phyloP scores from a whole-genome alignment of 2,113 vertebrate species.

The Cinclus mexicanus region DNA sequence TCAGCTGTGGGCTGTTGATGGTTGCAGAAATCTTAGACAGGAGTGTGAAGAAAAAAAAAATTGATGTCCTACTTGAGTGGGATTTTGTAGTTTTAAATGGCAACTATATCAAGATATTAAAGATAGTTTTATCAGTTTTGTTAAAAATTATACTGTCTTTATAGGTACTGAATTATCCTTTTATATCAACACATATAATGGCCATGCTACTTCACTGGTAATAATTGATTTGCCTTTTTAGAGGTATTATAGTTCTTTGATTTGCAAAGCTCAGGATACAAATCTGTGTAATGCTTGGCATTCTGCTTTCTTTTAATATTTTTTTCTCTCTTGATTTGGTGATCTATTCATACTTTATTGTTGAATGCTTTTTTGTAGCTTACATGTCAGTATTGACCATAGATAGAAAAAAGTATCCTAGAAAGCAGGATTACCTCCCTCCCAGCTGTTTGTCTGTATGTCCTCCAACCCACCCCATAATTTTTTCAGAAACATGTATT shows the following conservation, averaged over 20 bases:
- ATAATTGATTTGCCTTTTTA: neutral
- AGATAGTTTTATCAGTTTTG: neutral
- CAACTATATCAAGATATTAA: neutral
- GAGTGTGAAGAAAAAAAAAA: neutral
- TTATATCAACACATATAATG: neutral
- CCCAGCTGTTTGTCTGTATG: rapidly evolving
- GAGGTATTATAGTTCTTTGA: neutral
- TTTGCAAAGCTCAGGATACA: neutral
- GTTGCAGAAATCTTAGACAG: neutral
- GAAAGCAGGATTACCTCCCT: neutral
- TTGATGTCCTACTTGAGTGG: neutral
- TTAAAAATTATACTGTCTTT: neutral
- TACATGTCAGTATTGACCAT: neutral
- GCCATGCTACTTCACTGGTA: neutral
- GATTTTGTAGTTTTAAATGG: neutral
- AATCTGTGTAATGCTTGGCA: neutral
- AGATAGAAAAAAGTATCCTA: neutral
- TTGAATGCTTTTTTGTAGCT: neutral
- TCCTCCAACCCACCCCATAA: neutral
- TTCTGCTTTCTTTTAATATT: neutral
- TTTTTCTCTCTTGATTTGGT: neutral
- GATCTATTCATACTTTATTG: neutral
- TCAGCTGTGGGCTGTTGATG: neutral
- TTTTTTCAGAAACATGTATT: neutral
- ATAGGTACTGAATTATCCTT: neutral